Evolutionary conservation across 1,140 invertebrate species (phyloP).

Genomic region (Amphibalanus amphitrite): DNA sequence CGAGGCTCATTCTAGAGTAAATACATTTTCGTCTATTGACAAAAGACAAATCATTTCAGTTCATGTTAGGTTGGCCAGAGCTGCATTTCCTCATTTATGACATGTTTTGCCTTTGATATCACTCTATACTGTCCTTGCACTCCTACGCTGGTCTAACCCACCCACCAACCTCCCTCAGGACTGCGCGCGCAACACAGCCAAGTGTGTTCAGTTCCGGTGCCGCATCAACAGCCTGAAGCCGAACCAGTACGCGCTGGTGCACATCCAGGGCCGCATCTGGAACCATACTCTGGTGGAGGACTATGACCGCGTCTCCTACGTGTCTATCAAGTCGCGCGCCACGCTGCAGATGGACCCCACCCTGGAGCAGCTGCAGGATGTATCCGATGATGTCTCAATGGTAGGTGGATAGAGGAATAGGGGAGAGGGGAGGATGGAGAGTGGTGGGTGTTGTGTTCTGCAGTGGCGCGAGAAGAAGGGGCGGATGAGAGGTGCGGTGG

Average conservation of each 20-base stretch:
- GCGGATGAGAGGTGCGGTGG: no score
- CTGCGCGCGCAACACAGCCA: slow-evolving; percentile 34
- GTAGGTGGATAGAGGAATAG: background rate
- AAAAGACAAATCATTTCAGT: no score
- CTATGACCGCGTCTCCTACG: slow-evolving; percentile 63
- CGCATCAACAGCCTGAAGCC: slow-evolving; percentile 52
- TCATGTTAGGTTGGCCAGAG: no score
- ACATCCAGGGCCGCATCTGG: slow-evolving; percentile 64
- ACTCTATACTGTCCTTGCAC: no score
- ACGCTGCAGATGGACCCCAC: slow-evolving; percentile 48
- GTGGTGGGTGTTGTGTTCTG: no score
- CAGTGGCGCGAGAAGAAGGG: no score
- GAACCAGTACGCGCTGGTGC: slow-evolving; percentile 54
- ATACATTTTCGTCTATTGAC: no score
- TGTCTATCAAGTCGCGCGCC: slow-evolving; percentile 59
- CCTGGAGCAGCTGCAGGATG: slow-evolving; percentile 47
- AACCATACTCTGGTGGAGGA: slow-evolving; percentile 76
- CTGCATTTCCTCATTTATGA: no score
- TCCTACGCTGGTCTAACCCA: no score
- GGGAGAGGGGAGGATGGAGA: no score
- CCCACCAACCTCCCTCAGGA: background rate
- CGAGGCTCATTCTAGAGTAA: no score
- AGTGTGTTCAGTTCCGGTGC: slow-evolving; percentile 70
- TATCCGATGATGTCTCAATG: slow-evolving; percentile 33
- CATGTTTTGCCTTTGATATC: no score